Conservation (phyloP, 2,113 vertebrate species). For the Paradoxurus hermaphroditus region DNA sequence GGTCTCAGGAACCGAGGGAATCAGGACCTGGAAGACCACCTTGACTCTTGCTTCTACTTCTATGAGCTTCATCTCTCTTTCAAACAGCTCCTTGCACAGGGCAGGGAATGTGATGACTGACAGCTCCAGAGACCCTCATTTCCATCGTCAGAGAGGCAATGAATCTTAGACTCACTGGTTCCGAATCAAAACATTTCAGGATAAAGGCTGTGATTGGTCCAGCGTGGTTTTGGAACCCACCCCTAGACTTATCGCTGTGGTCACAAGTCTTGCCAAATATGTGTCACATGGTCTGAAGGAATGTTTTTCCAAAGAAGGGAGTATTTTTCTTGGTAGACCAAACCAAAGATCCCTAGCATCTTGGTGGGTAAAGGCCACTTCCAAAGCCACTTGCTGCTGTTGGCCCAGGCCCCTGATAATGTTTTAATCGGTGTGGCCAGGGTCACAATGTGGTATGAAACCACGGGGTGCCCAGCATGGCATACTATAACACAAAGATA, state of each 20-base stretch:
- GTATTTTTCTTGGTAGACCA: not conserved
- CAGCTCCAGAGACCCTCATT: not conserved
- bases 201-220: not conserved
- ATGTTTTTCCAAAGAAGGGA: not conserved
- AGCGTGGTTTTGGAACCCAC: not conserved
- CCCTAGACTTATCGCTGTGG: not conserved
- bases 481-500: not conserved
- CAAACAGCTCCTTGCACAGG: not conserved
- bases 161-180: not conserved
- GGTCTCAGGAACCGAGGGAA: not conserved
- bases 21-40: not conserved
- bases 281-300: not conserved
- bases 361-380: not conserved
- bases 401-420: not conserved
- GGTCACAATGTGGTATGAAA: not conserved
- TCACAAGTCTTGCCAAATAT: not conserved
- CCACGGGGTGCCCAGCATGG: too few relatives aligned
- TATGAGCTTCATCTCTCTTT: not conserved
- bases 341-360: not conserved
- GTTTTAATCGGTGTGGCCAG: not conserved
- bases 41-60: not conserved
- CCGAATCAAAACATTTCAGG: not conserved
- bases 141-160: not conserved
- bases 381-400: not conserved
- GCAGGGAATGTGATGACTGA: not conserved